Evolutionary conservation across 2,113 vertebrate genomes (phyloP), one percentile per base, ranked within the genome.

Genomic region (Salvelinus sp.): DNA sequence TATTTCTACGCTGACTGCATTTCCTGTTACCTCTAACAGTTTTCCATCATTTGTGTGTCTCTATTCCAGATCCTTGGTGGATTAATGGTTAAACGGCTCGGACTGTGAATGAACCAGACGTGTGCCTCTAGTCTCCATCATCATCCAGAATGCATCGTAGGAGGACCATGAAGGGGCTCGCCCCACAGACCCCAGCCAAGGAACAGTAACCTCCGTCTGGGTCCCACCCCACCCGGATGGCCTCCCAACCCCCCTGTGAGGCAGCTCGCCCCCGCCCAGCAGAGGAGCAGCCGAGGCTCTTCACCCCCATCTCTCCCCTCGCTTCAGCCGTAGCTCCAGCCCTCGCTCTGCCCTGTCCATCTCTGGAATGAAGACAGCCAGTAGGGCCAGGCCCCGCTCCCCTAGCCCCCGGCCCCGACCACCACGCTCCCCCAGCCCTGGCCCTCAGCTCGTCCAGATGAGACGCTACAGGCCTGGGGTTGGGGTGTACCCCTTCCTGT

Each of bases 401-500:
- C 94, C 93, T 0, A 94, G 94, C 64, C 94, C 96, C 0, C 94
- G 95, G 72, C 95, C 93, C 75, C 50, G 50, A 54, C 16, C 50
- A 16, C 50, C 50, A 6, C 67, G 64, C 23, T 16, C 25, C 64
- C 27, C 27, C 27, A 38, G 20, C 92, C 94, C 93, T 0, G 94
- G 94, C 63, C 94, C 96, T 0, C 94, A 95, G 72, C 95, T 93
- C 75, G 93, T 94, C 93, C 96, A 94, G 92, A 97, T 96, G 95
- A 95, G 93, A 94, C 96, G 94, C 91, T 97, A 96, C 70, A 92
- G 95, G 16, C 89, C 95, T 0, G 88, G 50, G 50, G 50, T 54
- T 16, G 50, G 94, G 0, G 92, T 95, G 54, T 98, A 97, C 77
- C 96, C 96, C 0, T 93, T 97, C 68, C 94, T 98, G 65, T 97